Base-by-base conservation (phyloP, 2,888 invertebrate species). In the Lasioglossum lativentre region DNA sequence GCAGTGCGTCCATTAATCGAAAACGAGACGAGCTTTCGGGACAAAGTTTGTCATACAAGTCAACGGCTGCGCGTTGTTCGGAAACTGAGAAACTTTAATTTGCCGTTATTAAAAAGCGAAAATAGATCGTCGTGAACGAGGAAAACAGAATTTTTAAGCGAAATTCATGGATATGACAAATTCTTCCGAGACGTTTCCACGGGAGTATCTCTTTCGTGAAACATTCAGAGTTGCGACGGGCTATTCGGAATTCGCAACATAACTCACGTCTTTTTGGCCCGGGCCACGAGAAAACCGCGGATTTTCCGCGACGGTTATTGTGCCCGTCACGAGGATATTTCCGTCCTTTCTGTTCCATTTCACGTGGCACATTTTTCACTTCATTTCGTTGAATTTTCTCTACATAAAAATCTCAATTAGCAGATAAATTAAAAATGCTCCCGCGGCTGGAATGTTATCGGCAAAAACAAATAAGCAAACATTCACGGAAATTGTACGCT, bases 211-310 rank as follows among this genome's bases (percentile, higher is more conserved):
- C 75, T 40, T 45, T 34, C 45, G 47, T 45, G 71, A 73, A 66
- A 75, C 27, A 81, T 83, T 71, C 59, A 56, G 70, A 40, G 78
- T 63, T 75, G 40, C 71, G 78, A 77, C 70, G 74, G 34, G 63
- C 59, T 82, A 71, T 72, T 75, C 59, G 23, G 75, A 56, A 82
- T 82, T 72, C 82, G 34, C 38, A 52, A 34, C 78, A 47, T 75
- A 78, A 78, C 52, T 74, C n/a, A 63, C 71, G 42, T 63, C 45
- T 75, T 76, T 66, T 59, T 47, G 40, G 76, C 42, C 68, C 34
- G 75, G 27, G 81, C 56, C 70, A 66, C 19, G 73, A 82, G 82
- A 70, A 74, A 68, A 56, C 30, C 52, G 30, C 47, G 63, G 76
- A 34, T 56, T 70, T 75, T 68, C 80, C 56, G 23, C 14, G 38